Percentiles rank a stretch among this genome's conserved stretches.
Conservation (phyloP, 2,888 invertebrate genomes). For the Galeruca laticollis region DNA sequence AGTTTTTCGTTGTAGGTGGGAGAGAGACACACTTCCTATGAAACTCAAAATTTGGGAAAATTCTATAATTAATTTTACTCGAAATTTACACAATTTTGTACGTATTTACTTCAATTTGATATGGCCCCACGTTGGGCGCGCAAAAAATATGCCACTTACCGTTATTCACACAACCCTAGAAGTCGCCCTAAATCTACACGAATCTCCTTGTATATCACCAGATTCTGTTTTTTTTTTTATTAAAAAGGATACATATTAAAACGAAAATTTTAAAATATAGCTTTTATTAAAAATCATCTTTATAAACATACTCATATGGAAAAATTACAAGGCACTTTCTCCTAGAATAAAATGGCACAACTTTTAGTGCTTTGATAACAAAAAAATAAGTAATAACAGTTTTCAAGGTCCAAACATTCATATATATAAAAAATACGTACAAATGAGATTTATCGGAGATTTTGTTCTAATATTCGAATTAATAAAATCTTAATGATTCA, state of each 20-base stretch:
- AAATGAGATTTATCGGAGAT: conserved; percentile 56
- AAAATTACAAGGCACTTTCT: conserved; percentile 60
- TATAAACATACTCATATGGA: conserved; percentile 60
- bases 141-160: too few species aligned
- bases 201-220: too few species aligned
- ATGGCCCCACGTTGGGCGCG: too few species aligned
- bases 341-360: conserved; percentile 61
- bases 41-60: too few species aligned
- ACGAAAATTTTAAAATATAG: conserved; percentile 38
- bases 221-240: background rate
- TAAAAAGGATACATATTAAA: background rate
- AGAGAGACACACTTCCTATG: too few species aligned
- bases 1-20: too few species aligned
- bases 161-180: too few species aligned
- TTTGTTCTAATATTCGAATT: conserved; percentile 46
- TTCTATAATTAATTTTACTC: too few species aligned
- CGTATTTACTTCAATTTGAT: too few species aligned
- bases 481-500: conserved; percentile 50
- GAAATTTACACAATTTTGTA: too few species aligned
- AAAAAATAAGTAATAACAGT: conserved; percentile 48
- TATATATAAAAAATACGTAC: conserved; percentile 55
- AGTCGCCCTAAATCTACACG: too few species aligned
- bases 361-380: conserved; percentile 57
- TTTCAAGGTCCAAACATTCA: conserved; percentile 44
- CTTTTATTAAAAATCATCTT: conserved; percentile 61